These are phyloP conservation scores for Iphiclides podalirius DNA, from an alignment of 2,888 invertebrate genomes.

Conservation along the genomic window DNA sequence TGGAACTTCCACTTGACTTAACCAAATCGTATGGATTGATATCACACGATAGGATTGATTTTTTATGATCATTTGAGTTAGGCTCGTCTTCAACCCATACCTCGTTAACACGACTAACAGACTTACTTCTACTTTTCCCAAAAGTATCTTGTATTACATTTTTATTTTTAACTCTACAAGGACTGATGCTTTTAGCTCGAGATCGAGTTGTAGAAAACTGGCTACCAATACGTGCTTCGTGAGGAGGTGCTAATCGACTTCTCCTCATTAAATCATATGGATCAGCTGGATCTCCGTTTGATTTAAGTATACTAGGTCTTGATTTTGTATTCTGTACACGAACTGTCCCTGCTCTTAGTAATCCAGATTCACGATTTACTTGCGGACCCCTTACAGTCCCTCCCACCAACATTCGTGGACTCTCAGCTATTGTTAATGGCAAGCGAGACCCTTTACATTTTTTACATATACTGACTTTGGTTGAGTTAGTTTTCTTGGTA, in stretches of 20 bases:
- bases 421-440: slow-evolving; percentile 84
- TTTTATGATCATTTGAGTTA: slow-evolving; percentile 63
- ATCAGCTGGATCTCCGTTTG: slow-evolving; percentile 78
- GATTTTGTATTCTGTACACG: slow-evolving; percentile 80
- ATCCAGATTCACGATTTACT: slow-evolving; percentile 63
- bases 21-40: slow-evolving; percentile 92
- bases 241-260: slow-evolving; percentile 85
- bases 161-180: slow-evolving; percentile 77
- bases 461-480: slow-evolving; percentile 88
- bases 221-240: slow-evolving; percentile 75
- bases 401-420: slow-evolving; percentile 67
- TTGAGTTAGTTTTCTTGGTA: slow-evolving; percentile 85
- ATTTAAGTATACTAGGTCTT: slow-evolving; percentile 83
- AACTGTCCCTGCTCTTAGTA: slow-evolving; percentile 82
- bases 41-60: slow-evolving; percentile 90
- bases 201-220: slow-evolving; percentile 72
- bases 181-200: slow-evolving; percentile 79
- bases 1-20: slow-evolving; percentile 72
- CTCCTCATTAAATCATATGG: slow-evolving; percentile 92
- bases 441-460: slow-evolving; percentile 91
- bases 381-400: slow-evolving; percentile 83
- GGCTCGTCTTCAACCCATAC: slow-evolving; percentile 66
- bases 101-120: slow-evolving; percentile 71
- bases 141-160: slow-evolving; percentile 68
- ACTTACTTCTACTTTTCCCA: slow-evolving; percentile 68